These are phyloP conservation scores for Scatophagus argus DNA, from an alignment of 2,113 vertebrate species.

Conservation along the genomic window DNA sequence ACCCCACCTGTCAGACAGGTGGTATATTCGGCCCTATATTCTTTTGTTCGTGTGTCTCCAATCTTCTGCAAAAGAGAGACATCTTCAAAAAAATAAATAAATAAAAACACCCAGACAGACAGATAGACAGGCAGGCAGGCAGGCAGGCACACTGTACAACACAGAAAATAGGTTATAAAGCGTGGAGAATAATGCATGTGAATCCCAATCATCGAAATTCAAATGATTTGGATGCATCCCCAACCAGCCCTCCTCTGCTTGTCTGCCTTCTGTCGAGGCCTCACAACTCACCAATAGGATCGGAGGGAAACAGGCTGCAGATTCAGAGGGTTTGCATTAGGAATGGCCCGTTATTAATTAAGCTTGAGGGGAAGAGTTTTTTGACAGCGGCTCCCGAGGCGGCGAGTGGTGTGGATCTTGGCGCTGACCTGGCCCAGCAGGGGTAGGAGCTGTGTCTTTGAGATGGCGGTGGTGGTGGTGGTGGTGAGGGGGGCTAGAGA, in stretches of 20 bases:
- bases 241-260: slow-evolving; percentile 71
- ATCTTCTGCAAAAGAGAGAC: slow-evolving; percentile 70
- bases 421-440: slow-evolving; percentile 84
- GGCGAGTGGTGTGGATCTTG: slow-evolving; percentile 80
- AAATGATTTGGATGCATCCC: slow-evolving; percentile 79
- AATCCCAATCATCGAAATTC: slow-evolving; percentile 76
- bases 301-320: slow-evolving; percentile 67
- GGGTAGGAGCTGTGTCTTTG: slow-evolving; percentile 84
- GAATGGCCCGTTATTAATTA: slow-evolving; percentile 85
- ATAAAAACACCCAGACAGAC: slow-evolving; percentile 28
- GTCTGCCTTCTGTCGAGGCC: slow-evolving; percentile 78
- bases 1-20: slow-evolving; percentile 63
- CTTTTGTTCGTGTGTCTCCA: slow-evolving; percentile 70
- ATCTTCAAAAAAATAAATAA: slow-evolving; percentile 63
- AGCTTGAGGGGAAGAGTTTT: slow-evolving; percentile 76
- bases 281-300: slow-evolving; percentile 65
- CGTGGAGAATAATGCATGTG: slow-evolving; percentile 79
- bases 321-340: slow-evolving; percentile 76
- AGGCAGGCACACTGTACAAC: slow-evolving; percentile 57
- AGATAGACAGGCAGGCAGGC: slow-evolving; percentile 39
- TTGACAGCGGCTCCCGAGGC: slow-evolving; percentile 83
- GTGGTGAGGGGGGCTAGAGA: slow-evolving; percentile 75
- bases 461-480: slow-evolving; percentile 78
- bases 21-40: slow-evolving; percentile 64
- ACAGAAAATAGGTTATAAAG: slow-evolving; percentile 75